A percentile compares a stretch with the other conserved stretches of the same genome.
Conservation (phyloP, 2,888 invertebrate genomes). For the Euzetes globulus region DNA sequence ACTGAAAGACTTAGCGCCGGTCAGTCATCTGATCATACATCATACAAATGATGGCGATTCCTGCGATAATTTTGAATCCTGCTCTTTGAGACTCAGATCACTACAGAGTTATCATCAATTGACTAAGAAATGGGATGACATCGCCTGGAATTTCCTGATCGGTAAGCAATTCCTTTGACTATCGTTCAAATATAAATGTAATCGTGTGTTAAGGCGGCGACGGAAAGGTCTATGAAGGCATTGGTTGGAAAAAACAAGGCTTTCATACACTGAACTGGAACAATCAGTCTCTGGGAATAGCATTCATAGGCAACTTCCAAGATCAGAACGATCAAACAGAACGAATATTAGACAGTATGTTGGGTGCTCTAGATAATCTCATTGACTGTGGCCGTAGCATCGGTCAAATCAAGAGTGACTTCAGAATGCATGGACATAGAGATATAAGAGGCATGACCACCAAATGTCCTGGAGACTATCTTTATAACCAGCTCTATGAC, state of each 20-base stretch:
- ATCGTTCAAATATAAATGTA: too few relatives aligned
- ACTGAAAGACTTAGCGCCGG: neutral
- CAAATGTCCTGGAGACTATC: slow-evolving; percentile 29
- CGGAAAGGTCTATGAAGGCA: slow-evolving; percentile 28
- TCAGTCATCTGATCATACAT: slow-evolving; percentile 28
- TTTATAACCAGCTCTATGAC: neutral
- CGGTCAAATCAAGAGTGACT: slow-evolving; percentile 1
- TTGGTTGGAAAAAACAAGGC: slow-evolving; percentile 31
- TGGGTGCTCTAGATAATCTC: slow-evolving; percentile 1
- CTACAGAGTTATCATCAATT: slow-evolving; percentile 31
- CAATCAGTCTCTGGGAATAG: slow-evolving; percentile 31
- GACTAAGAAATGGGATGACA: slow-evolving; percentile 31
- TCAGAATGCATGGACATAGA: slow-evolving; percentile 26
- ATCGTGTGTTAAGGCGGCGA: neutral
- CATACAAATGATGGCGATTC: slow-evolving; percentile 30
- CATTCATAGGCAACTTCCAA: slow-evolving; percentile 34
- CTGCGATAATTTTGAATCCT: slow-evolving; percentile 6
- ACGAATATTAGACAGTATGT: neutral
- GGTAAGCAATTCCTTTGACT: neutral
- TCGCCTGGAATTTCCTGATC: slow-evolving; percentile 34
- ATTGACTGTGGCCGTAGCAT: slow-evolving; percentile 7
- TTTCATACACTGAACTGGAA: slow-evolving; percentile 33
- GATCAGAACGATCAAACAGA: neutral
- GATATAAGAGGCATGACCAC: neutral
- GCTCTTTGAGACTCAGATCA: neutral